Conservation (phyloP, 2,113 vertebrate genomes). For the Verasper variegatus region DNA sequence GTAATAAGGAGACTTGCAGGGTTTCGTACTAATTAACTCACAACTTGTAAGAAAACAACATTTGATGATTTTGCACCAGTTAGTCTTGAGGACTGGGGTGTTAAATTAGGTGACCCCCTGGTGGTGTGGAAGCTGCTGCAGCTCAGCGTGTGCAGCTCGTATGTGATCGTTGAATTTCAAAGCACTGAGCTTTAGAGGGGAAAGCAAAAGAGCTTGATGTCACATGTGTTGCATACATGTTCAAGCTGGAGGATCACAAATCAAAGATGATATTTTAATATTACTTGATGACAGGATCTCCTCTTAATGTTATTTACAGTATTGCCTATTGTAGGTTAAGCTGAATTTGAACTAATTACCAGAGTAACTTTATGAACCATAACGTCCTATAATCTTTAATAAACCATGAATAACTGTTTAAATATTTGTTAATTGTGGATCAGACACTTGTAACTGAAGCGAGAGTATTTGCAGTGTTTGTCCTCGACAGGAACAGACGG, state of each 20-base stretch:
- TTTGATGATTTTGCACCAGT: background rate
- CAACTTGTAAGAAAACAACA: background rate
- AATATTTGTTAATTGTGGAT: background rate
- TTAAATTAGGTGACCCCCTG: conserved; percentile 7
- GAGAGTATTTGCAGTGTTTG: background rate
- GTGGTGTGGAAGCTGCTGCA: conserved; percentile 1
- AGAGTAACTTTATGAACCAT: background rate
- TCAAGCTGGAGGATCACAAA: background rate
- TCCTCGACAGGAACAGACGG: background rate
- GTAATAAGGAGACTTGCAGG: background rate
- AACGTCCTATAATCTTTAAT: background rate
- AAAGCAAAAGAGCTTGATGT: background rate
- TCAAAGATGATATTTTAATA: background rate
- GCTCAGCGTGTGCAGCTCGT: conserved; percentile 9
- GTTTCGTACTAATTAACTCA: background rate
- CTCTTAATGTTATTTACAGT: background rate
- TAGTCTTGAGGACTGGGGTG: background rate
- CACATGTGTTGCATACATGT: background rate
- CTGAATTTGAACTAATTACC: no score
- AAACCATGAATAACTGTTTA: no score
- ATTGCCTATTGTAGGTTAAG: no score
- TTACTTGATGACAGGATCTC: background rate
- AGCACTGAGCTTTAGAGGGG: background rate
- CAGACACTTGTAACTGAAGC: no score
- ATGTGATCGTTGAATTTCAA: background rate